phyloP scores from a whole-genome alignment of 2,888 invertebrate species.

The Agrotis segetum region DNA sequence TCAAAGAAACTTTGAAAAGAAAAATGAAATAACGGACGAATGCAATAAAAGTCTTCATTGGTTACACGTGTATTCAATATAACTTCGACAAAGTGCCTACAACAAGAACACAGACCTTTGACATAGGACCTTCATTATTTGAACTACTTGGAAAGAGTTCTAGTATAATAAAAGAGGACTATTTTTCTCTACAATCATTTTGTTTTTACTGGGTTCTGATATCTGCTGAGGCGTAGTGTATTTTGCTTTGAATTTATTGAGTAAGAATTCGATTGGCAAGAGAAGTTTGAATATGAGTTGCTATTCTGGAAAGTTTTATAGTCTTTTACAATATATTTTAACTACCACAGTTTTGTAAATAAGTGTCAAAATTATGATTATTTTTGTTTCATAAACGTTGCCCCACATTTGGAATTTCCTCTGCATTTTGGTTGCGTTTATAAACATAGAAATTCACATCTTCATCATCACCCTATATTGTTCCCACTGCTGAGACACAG shows the following conservation, averaged over 20 bases:
- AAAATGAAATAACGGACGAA: neutral
- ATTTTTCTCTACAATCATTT: conserved; percentile 6
- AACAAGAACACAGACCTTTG: neutral
- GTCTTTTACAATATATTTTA: too few species aligned
- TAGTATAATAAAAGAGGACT: conserved; percentile 7
- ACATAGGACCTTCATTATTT: conserved; percentile 7
- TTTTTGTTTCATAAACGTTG: too few species aligned
- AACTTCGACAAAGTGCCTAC: conserved; percentile 23
- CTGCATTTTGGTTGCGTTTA: too few species aligned
- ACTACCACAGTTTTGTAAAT: too few species aligned
- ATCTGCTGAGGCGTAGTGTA: neutral
- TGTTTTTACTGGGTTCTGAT: conserved; percentile 9
- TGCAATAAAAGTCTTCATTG: conserved; percentile 2
- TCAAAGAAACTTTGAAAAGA: neutral
- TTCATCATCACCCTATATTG: too few species aligned
- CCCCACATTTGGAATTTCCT: too few species aligned
- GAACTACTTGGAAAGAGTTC: conserved; percentile 4
- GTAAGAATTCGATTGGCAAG: too few species aligned
- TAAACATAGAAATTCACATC: too few species aligned
- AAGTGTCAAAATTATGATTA: too few species aligned
- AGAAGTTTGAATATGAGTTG: too few species aligned
- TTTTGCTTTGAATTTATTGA: neutral
- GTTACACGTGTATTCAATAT: conserved; percentile 25
- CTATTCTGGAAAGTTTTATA: too few species aligned
- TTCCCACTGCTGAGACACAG: too few species aligned